Conservation (phyloP, 1,140 invertebrate genomes). For the Pseudobourletiella spinata region DNA sequence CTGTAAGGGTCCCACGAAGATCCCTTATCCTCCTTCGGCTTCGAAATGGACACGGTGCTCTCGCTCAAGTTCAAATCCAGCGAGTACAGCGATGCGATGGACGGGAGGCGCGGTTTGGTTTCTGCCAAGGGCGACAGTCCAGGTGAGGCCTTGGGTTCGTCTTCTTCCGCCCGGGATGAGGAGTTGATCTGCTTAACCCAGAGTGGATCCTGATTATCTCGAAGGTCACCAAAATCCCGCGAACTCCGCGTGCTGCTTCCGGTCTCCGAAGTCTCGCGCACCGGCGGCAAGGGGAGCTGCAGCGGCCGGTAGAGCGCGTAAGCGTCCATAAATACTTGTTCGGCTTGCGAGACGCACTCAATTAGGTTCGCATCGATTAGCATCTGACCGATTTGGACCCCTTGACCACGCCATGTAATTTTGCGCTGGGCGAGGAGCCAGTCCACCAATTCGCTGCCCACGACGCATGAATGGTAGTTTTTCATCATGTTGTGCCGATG, state of each 20-base stretch:
- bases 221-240: slow-evolving; percentile 25
- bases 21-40: slow-evolving; percentile 27
- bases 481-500: slow-evolving; percentile 54
- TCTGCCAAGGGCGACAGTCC: background rate
- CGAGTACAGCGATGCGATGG: slow-evolving; percentile 54
- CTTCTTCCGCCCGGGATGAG: background rate
- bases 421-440: slow-evolving; percentile 65
- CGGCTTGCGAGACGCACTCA: slow-evolving; percentile 54
- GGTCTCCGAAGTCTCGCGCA: slow-evolving; percentile 10
- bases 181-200: slow-evolving; percentile 58
- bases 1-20: slow-evolving; percentile 22
- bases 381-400: slow-evolving; percentile 67
- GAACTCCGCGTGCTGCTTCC: slow-evolving; percentile 16
- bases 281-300: slow-evolving; percentile 34
- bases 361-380: slow-evolving; percentile 67
- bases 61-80: slow-evolving; percentile 57
- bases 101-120: slow-evolving; percentile 38
- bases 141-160: background rate
- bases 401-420: slow-evolving; percentile 61
- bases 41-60: slow-evolving; percentile 47
- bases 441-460: slow-evolving; percentile 63
- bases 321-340: slow-evolving; percentile 50
- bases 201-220: slow-evolving; percentile 52
- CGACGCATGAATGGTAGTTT: slow-evolving; percentile 57
- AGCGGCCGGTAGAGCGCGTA: slow-evolving; percentile 50